Evolutionary conservation across 2,797 vertebrate species (phyloP).

Genomic region (Allenopithecus nigroviridis): DNA sequence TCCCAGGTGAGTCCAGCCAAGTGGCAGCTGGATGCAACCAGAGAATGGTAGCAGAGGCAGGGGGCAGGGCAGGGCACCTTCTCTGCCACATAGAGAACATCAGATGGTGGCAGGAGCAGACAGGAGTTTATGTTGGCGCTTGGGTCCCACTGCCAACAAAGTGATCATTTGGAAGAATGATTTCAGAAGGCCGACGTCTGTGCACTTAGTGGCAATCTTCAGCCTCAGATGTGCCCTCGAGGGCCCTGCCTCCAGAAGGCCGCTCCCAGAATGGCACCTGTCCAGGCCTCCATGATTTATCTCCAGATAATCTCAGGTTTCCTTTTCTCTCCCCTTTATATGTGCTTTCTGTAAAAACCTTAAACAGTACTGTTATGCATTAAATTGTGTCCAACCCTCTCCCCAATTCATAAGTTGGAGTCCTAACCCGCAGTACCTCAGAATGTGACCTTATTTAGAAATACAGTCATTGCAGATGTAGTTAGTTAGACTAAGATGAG

Average conservation of each 20-base stretch:
- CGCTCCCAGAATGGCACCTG: background rate
- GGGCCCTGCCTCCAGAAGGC: background rate
- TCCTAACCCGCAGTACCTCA: background rate
- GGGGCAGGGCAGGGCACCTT: no score
- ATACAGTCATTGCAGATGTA: background rate
- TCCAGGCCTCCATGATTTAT: accelerated
- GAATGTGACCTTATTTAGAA: background rate
- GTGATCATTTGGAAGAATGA: background rate
- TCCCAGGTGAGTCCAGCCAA: background rate
- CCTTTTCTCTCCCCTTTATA: no score
- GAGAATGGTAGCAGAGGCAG: background rate
- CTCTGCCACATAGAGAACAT: background rate
- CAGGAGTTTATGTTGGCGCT: background rate
- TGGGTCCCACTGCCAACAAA: background rate
- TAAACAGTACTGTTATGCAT: background rate
- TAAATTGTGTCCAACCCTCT: background rate
- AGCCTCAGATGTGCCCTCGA: background rate
- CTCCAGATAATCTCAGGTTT: background rate
- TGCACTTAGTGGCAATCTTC: background rate
- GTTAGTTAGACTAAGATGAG: background rate
- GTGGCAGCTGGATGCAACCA: background rate
- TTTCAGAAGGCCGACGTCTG: background rate
- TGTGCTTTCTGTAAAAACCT: background rate
- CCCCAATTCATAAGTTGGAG: background rate
- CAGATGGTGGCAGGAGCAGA: background rate